phyloP scores from a whole-genome alignment of 1,140 invertebrate genomes.

The Drosophila sp. region DNA sequence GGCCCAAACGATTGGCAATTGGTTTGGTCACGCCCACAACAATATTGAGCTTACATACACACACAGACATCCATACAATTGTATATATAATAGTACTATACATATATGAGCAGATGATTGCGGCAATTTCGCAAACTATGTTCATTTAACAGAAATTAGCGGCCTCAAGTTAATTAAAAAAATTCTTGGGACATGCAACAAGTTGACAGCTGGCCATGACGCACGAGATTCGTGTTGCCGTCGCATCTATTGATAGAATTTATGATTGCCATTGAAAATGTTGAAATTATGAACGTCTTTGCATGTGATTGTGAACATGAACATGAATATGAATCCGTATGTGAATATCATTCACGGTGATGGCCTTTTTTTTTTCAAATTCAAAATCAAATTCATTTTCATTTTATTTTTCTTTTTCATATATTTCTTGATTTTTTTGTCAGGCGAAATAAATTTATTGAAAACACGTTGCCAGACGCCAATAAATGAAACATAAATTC shows the following conservation, averaged over 20 bases:
- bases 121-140: slow-evolving; percentile 31
- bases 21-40: slow-evolving; percentile 23
- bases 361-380: slow-evolving; percentile 51
- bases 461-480: slow-evolving; percentile 62
- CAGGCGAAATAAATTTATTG: slow-evolving; percentile 65
- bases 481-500: slow-evolving; percentile 79
- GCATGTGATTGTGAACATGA: neutral
- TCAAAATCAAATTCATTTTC: neutral
- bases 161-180: slow-evolving; percentile 59
- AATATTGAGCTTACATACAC: slow-evolving; percentile 15
- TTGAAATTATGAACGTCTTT: slow-evolving; percentile 65
- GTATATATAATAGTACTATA: neutral
- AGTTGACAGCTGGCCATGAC: slow-evolving; percentile 78
- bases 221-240: slow-evolving; percentile 50
- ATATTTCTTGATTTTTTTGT: slow-evolving; percentile 30
- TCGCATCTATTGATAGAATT: slow-evolving; percentile 57
- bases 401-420: slow-evolving; percentile 6
- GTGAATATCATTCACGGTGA: slow-evolving; percentile 5
- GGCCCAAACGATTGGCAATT: slow-evolving; percentile 18
- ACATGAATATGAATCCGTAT: neutral
- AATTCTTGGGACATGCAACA: slow-evolving; percentile 65
- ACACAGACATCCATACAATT: neutral
- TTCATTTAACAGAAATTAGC: slow-evolving; percentile 46
- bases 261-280: slow-evolving; percentile 71
- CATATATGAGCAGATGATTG: neutral